A percentile compares a stretch with the other conserved stretches of the same genome.
Evolutionary conservation across 2,113 vertebrate species (phyloP).

Genomic region (Eulemur rufifrons): DNA sequence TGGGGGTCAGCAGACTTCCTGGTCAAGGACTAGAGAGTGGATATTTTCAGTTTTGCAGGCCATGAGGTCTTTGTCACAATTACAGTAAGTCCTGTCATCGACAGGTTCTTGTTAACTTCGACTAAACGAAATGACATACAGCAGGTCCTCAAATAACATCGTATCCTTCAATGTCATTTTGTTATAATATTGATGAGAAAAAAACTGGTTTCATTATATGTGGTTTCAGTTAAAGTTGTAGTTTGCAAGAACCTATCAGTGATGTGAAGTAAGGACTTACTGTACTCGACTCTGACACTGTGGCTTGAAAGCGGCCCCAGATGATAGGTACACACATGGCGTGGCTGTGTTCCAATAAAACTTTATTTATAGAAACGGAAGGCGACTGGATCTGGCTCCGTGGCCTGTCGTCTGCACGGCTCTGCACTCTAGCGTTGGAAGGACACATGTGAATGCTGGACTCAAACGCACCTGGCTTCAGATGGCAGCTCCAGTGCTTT

Average conservation of each 20-base stretch:
- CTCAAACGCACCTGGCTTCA: neutral
- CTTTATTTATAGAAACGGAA: neutral
- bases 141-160: neutral
- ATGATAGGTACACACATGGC: neutral
- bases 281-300: neutral
- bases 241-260: neutral
- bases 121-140: neutral
- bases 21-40: neutral
- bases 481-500: neutral
- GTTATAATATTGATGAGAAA: neutral
- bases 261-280: neutral
- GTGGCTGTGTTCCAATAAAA: neutral
- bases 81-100: neutral
- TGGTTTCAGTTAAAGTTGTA: neutral
- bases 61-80: neutral
- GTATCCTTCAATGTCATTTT: neutral
- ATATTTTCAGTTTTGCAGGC: neutral
- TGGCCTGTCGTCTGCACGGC: fast-evolving
- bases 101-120: neutral
- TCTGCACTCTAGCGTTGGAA: neutral
- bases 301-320: neutral
- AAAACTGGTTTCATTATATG: neutral
- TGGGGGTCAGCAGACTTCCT: neutral
- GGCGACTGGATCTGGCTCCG: fast-evolving
- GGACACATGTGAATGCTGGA: neutral